Evolutionary conservation across 2,797 vertebrate genomes (phyloP), one percentile per base, ranked within the genome.

Genomic region (Sebastes miniatus): DNA sequence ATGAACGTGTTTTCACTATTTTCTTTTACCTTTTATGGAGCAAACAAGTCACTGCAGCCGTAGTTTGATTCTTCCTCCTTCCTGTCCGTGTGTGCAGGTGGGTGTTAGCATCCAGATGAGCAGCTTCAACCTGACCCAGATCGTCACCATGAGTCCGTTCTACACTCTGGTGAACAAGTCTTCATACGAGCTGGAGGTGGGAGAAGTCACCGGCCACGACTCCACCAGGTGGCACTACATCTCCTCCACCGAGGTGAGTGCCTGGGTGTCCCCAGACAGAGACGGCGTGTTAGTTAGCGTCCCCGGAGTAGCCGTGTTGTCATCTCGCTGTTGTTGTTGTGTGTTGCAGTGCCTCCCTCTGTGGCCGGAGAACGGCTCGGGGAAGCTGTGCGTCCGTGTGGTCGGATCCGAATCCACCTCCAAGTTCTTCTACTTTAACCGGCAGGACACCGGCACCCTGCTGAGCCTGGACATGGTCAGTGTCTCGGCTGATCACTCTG

Each of bases 81-180:
- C 6, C 6, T 20, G 47, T 50, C 14, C 75, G n/a, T 72, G 29
- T 68, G 7, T 83, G 11, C 79, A 99, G 99, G 96, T 99, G 77
- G 99, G 98, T 3, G 96, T 99, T 4, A 97, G 96, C 68, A 99
- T 99, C 93, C 96, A 96, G 91, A 97, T 99, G 96, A 99, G 98
- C 93, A 98, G 97, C 81, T 99, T 98, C 83, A 99, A 98, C 84
- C 95, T 99, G 87, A 98, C 97, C 4, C 92, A 97, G 76, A 96
- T 99, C 27, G 96, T 99, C 80, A 98, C 97, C 64, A 94, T 99
- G 91, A 99, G 97, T 84, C 98, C 99, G 0, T 99, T 99, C 93
- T 99, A 96, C 90, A 99, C 96, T 1, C 93, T 99, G 89, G 95
- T 97, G 54, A 99, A 99, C 90, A 98, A 97, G 83, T 98, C 97